Conservation (phyloP, 2,797 vertebrate species). For the Vireo griseus region DNA sequence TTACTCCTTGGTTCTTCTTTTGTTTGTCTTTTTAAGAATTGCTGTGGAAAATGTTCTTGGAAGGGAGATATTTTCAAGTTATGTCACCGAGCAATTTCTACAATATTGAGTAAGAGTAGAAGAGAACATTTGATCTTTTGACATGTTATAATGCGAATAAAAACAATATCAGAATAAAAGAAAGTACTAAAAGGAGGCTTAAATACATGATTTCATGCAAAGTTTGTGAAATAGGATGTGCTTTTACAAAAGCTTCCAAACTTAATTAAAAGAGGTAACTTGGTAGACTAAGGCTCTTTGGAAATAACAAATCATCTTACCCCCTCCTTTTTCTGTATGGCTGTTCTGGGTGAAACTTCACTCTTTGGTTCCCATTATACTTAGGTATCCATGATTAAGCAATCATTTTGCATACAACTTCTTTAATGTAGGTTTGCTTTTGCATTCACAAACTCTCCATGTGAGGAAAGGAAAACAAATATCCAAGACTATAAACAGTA, state of each 20-base stretch:
- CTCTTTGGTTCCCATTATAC: neutral
- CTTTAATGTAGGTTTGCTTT: neutral
- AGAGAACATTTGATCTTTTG: neutral
- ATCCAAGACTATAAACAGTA: neutral
- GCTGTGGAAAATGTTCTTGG: neutral
- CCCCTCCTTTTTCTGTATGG: neutral
- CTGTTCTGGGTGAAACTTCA: neutral
- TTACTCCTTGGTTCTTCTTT: neutral
- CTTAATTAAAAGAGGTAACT: neutral
- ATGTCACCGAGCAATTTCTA: neutral
- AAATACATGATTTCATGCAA: neutral
- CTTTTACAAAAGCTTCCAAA: neutral
- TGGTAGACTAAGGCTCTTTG: neutral
- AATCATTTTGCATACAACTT: neutral
- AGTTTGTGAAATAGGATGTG: neutral
- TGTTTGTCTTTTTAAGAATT: neutral
- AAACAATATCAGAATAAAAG: neutral
- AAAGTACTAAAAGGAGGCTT: neutral
- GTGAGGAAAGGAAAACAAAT: neutral
- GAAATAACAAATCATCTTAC: neutral
- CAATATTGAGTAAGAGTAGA: neutral
- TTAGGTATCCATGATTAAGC: neutral
- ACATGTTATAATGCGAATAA: neutral
- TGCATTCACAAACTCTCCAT: rapidly evolving
- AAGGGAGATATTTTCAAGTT: neutral